These are phyloP conservation scores for Diphyllodes magnificus DNA, from an alignment of 2,113 vertebrate genomes.

Conservation along the genomic window DNA sequence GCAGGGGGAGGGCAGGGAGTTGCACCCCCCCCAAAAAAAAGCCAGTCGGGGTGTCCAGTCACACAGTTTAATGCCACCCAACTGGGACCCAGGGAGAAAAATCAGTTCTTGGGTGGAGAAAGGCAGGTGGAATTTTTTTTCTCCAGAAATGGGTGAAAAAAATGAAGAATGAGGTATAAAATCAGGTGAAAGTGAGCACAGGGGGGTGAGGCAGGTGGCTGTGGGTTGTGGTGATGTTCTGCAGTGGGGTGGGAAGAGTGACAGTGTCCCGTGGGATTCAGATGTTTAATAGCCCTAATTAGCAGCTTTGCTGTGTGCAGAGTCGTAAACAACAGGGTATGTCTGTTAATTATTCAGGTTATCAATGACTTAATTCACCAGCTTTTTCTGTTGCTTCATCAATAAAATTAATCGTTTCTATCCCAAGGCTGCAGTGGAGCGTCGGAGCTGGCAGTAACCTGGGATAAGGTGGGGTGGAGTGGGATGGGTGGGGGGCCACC, in stretches of 20 bases:
- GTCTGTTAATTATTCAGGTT: background rate
- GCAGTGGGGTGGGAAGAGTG: background rate
- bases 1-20: background rate
- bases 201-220: background rate
- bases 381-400: background rate
- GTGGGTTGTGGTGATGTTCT: background rate
- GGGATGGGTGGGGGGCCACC: background rate
- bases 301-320: background rate
- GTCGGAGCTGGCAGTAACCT: fast-evolving
- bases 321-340: background rate
- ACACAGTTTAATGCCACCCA: background rate
- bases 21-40: too few species aligned
- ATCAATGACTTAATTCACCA: background rate
- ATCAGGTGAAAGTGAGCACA: background rate
- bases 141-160: fast-evolving
- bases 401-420: background rate
- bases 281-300: background rate
- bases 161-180: background rate
- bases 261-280: background rate
- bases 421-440: background rate
- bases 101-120: background rate
- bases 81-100: background rate
- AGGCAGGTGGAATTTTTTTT: background rate
- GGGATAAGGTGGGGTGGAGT: background rate
- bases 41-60: background rate